Conservation (phyloP, 2,888 invertebrate species). For the Cheilosia vernalis region DNA sequence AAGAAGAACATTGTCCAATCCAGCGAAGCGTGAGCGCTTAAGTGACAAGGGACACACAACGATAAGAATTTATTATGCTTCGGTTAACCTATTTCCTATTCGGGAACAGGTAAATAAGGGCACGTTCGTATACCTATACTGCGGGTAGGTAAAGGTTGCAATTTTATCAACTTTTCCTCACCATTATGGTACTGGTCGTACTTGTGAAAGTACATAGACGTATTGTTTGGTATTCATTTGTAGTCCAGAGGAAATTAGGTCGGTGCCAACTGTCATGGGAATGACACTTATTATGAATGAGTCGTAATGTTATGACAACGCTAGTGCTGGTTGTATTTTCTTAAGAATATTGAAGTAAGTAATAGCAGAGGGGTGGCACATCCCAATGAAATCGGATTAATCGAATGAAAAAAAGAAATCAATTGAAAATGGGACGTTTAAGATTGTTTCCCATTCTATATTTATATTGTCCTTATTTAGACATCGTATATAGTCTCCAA, state of each 20-base stretch:
- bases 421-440: no score
- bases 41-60: conserved; percentile 70
- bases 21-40: conserved; percentile 63
- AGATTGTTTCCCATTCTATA: no score
- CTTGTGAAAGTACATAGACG: conserved; percentile 30
- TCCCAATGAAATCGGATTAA: no score
- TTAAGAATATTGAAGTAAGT: background rate
- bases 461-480: no score
- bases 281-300: conserved; percentile 52
- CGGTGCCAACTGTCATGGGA: conserved; percentile 50
- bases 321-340: no score
- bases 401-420: no score
- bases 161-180: conserved; percentile 67
- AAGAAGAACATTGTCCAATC: conserved; percentile 59
- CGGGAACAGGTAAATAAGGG: conserved; percentile 49
- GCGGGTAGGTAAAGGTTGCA: conserved; percentile 43
- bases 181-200: conserved; percentile 27
- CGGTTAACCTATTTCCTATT: conserved; percentile 69
- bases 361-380: background rate
- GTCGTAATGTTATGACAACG: conserved; percentile 13
- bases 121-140: conserved; percentile 2
- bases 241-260: conserved; percentile 48
- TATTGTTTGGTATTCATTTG: conserved; percentile 28
- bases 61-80: conserved; percentile 71
- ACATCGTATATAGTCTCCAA: no score